Evolutionary conservation across 2,797 vertebrate genomes (phyloP).

Genomic region (Carapus acus): DNA sequence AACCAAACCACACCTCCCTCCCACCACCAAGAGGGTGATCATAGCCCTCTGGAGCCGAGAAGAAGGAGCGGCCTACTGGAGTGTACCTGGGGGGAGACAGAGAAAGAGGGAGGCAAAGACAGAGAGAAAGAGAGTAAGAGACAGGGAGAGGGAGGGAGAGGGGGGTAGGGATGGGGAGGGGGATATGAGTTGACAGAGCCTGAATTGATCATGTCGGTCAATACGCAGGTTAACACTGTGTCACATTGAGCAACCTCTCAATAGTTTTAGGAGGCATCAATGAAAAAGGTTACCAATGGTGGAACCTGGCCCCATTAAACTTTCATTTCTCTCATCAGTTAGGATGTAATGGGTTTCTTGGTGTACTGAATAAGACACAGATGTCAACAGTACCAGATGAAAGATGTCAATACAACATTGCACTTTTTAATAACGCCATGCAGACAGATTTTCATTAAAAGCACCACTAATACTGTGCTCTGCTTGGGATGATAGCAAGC

Average conservation of each 20-base stretch:
- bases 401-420: slow-evolving; percentile 41
- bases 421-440: slow-evolving; percentile 48
- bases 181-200: slow-evolving; percentile 24
- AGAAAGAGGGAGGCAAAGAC: slow-evolving; percentile 10
- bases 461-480: slow-evolving; percentile 30
- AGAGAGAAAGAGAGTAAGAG: background rate
- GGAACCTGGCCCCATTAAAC: slow-evolving; percentile 10
- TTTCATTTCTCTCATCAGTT: slow-evolving; percentile 26
- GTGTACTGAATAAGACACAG: slow-evolving; percentile 10
- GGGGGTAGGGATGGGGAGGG: slow-evolving; percentile 13
- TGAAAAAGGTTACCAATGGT: too few species aligned
- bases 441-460: slow-evolving; percentile 50
- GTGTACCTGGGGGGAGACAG: slow-evolving; percentile 79
- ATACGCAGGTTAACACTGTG: slow-evolving; percentile 20
- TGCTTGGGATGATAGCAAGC: slow-evolving; percentile 27
- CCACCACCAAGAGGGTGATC: slow-evolving; percentile 96
- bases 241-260: slow-evolving; percentile 25
- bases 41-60: slow-evolving; percentile 96
- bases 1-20: slow-evolving; percentile 98
- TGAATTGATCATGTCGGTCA: slow-evolving; percentile 33
- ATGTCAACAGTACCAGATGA: slow-evolving; percentile 31
- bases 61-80: slow-evolving; percentile 97
- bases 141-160: slow-evolving; percentile 15
- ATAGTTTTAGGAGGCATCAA: slow-evolving; percentile 13
- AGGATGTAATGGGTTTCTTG: slow-evolving; percentile 26